Evolutionary conservation across 2,113 vertebrate genomes (phyloP), one percentile per base, ranked within the genome.

Genomic region (Caranx ignobilis): DNA sequence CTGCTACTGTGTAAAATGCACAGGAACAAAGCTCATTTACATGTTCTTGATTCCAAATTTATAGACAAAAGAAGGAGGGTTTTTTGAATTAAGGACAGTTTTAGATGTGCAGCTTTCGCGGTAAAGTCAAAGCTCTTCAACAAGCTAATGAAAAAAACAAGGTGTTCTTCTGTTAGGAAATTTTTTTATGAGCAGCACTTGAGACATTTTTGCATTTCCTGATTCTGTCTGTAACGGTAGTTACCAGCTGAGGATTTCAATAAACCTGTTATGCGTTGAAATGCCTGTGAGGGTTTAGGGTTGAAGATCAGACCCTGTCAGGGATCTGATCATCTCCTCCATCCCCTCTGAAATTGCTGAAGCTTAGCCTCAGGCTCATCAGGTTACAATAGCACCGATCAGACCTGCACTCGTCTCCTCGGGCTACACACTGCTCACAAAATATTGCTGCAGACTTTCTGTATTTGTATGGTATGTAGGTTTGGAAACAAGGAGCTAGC

Each of bases 311-410:
- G 79, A 57, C 19, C 68, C 60, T 48, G 66, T 41, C 39, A 61
- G 79, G 66, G 60, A 85, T 47, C 41, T 76, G 82, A 82, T 81
- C 72, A 89, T 90, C 83, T 87, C 77, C 79, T 83, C 86, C 87
- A 89, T 89, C 88, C 85, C 82, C 68, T 82, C 85, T 87, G 79
- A 85, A 84, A 88, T 83, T 82, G 82, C 12, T 81, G 81, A 86
- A 81, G 86, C 87, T 72, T 75, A 85, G 84, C 80, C 82, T 88
- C 32, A 54, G 80, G 84, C 82, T 91, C 88, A 90, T 94, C 91
- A 72, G 87, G 89, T 94, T 94, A 93, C 93, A 92, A 79, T 85
- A 81, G 81, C 67, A 81, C 47, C 12, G 37, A 87, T 92, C 87
- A 78, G 72, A 90, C 81, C 77, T 81, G 75, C 83, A 81, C 64